Percentiles rank a stretch among this genome's conserved stretches.
Evolutionary conservation across 2,888 invertebrate genomes (phyloP).

Genomic region (Galerucella pusilla): DNA sequence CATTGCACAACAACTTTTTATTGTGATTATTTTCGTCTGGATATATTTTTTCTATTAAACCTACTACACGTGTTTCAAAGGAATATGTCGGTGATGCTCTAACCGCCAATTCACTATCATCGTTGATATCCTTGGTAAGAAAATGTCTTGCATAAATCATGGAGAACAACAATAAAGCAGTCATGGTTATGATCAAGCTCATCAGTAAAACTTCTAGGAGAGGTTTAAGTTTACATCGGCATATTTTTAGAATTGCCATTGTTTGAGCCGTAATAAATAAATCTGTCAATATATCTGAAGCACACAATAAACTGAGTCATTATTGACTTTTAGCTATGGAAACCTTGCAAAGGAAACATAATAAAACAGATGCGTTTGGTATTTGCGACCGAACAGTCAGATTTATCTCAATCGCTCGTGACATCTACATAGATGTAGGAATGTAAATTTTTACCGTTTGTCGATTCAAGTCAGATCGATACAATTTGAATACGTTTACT

Average conservation of each 20-base stretch:
- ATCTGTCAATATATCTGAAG: background rate
- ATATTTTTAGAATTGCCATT: background rate
- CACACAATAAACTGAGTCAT: background rate
- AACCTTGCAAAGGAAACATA: no score
- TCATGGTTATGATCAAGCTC: background rate
- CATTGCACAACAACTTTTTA: constrained; percentile 2
- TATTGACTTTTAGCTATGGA: no score
- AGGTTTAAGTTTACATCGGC: background rate
- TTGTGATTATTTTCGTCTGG: background rate
- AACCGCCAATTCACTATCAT: background rate
- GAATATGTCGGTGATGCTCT: background rate
- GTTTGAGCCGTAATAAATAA: background rate
- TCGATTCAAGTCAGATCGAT: no score
- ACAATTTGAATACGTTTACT: no score
- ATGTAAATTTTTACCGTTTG: no score
- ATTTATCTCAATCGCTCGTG: no score
- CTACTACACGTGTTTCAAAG: background rate
- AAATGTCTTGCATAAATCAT: background rate
- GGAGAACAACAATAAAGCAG: background rate
- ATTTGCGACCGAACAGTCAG: no score
- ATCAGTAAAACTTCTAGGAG: constrained; percentile 1
- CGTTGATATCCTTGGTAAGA: background rate
- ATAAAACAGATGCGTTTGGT: no score
- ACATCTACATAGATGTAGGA: no score
- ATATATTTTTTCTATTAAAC: background rate